These are phyloP conservation scores for Spisula subtruncata DNA, from an alignment of 2,888 invertebrate genomes.

Conservation along the genomic window DNA sequence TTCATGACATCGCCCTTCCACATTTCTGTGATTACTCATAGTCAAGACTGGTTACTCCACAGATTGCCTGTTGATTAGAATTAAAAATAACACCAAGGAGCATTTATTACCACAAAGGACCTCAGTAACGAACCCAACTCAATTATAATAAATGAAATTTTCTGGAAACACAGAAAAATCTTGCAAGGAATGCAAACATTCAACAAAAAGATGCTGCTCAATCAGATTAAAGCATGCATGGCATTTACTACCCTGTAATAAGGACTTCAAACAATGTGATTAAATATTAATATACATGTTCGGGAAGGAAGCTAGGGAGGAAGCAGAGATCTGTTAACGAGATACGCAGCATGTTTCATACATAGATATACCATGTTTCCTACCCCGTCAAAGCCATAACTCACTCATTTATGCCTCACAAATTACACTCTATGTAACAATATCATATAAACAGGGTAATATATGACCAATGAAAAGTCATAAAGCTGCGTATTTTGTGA, in stretches of 20 bases:
- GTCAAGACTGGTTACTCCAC: background rate
- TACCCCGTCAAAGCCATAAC: background rate
- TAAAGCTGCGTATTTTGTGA: background rate
- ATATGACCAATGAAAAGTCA: conserved; percentile 17
- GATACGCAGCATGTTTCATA: background rate
- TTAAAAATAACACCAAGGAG: conserved; percentile 14
- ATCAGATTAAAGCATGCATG: background rate
- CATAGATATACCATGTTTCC: background rate
- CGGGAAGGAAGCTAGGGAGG: background rate
- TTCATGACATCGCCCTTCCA: conserved; percentile 5
- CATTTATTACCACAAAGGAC: conserved; percentile 16
- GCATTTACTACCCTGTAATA: conserved; percentile 3
- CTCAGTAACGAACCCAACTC: background rate
- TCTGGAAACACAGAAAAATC: background rate
- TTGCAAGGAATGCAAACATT: background rate
- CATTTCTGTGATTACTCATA: background rate
- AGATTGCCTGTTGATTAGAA: background rate
- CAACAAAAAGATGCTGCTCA: background rate
- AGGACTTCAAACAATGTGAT: conserved; percentile 26
- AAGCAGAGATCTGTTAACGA: background rate
- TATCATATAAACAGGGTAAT: background rate
- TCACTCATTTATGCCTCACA: conserved; percentile 13
- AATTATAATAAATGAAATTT: conserved; percentile 1
- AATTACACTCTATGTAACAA: background rate
- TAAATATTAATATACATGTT: conserved; percentile 10